Conservation (phyloP, 2,888 invertebrate species). For the Lithophane leautieri region DNA sequence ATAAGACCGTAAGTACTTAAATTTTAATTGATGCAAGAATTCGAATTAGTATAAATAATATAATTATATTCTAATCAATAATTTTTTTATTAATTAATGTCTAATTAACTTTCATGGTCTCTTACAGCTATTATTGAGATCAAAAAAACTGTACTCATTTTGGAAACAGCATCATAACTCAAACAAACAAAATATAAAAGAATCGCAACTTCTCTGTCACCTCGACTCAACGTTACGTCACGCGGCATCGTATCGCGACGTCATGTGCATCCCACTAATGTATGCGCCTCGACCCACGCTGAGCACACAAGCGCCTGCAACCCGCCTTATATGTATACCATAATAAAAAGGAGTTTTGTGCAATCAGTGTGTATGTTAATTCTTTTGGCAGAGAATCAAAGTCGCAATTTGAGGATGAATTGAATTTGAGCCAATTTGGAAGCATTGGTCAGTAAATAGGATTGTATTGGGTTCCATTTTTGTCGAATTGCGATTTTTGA, state of each 20-base stretch:
- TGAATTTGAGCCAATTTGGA: slow-evolving; percentile 51
- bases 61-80: too few species aligned
- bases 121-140: neutral
- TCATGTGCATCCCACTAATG: slow-evolving; percentile 39
- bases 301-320: slow-evolving; percentile 34
- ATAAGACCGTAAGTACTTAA: too few species aligned
- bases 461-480: slow-evolving; percentile 33
- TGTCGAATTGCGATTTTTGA: slow-evolving; percentile 16
- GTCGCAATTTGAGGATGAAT: slow-evolving; percentile 51
- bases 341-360: slow-evolving; percentile 32
- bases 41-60: too few species aligned
- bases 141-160: neutral
- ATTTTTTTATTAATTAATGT: too few species aligned
- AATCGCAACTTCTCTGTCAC: neutral
- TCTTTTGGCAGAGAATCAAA: slow-evolving; percentile 59
- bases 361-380: slow-evolving; percentile 57
- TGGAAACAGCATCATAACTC: neutral
- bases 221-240: slow-evolving; percentile 15
- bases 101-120: too few species aligned
- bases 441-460: slow-evolving; percentile 41
- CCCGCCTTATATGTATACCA: slow-evolving; percentile 14
- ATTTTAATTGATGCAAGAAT: neutral
- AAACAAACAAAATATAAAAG: neutral
- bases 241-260: slow-evolving; percentile 18
- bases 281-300: slow-evolving; percentile 22